Percentiles rank a stretch among this genome's conserved stretches.
Evolutionary conservation across 2,797 vertebrate species (phyloP).

Genomic region (Sebastes cheni): DNA sequence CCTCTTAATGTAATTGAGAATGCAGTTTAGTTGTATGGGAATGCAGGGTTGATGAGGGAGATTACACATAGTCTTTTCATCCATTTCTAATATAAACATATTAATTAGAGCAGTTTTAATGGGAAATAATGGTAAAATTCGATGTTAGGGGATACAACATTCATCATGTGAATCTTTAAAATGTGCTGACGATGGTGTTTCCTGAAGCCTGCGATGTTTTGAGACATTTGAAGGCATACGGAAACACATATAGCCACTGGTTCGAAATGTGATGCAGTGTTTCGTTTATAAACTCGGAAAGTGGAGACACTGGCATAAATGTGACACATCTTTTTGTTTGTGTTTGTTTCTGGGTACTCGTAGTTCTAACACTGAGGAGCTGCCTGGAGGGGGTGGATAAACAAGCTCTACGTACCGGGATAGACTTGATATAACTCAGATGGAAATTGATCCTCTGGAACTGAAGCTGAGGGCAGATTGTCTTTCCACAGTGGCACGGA

Average conservation of each 20-base stretch:
- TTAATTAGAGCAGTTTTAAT: not conserved
- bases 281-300: not conserved
- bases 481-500: constrained; percentile 7
- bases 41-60: not conserved
- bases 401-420: not conserved
- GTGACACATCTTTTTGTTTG: not conserved
- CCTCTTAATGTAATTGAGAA: too few species aligned
- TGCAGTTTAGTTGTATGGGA: too few species aligned
- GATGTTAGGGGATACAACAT: not conserved
- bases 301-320: not conserved
- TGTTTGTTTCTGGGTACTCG: constrained; percentile 1
- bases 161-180: not conserved
- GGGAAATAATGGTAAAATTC: not conserved
- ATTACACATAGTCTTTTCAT: not conserved
- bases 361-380: not conserved
- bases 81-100: not conserved
- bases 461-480: constrained; percentile 21
- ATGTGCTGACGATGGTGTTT: not conserved
- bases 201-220: not conserved
- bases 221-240: not conserved
- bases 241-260: not conserved
- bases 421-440: constrained; percentile 16
- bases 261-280: not conserved
- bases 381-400: not conserved
- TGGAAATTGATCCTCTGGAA: constrained; percentile 43